These are phyloP conservation scores for Chelidonichthys spinosus DNA, from an alignment of 2,797 vertebrate genomes.

Conservation along the genomic window DNA sequence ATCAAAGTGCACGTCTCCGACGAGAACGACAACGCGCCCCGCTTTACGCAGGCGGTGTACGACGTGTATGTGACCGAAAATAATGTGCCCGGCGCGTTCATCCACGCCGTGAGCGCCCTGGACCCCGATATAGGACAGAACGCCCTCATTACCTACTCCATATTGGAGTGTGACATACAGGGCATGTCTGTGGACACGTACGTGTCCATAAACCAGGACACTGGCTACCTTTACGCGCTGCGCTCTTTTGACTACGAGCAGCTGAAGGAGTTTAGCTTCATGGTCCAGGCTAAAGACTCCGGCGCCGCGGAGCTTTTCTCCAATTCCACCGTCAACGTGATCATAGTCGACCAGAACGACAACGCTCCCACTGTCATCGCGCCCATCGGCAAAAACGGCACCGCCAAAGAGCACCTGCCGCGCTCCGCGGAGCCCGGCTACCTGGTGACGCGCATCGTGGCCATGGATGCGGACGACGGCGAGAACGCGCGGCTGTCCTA, in stretches of 20 bases:
- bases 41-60: conserved; percentile 93
- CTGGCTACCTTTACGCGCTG: conserved; percentile 96
- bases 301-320: conserved; percentile 89
- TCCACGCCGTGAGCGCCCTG: conserved; percentile 94
- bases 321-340: conserved; percentile 92
- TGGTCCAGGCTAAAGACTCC: conserved; percentile 92
- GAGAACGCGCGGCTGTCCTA: conserved; percentile 97
- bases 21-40: conserved; percentile 96
- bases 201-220: conserved; percentile 98
- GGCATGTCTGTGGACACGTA: conserved; percentile 99
- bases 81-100: conserved; percentile 97
- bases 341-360: conserved; percentile 97
- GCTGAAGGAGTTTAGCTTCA: conserved; percentile 96
- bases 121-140: conserved; percentile 95
- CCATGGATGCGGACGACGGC: conserved; percentile 94
- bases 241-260: conserved; percentile 99
- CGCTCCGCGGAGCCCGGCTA: conserved; percentile 95
- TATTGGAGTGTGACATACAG: conserved; percentile 97
- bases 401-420: conserved; percentile 92
- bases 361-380: conserved; percentile 93
- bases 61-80: conserved; percentile 98
- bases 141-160: conserved; percentile 93
- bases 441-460: conserved; percentile 92
- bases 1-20: conserved; percentile 97
- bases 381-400: conserved; percentile 93